Conservation (phyloP, 2,113 vertebrate genomes). For the Cinclus mexicanus region DNA sequence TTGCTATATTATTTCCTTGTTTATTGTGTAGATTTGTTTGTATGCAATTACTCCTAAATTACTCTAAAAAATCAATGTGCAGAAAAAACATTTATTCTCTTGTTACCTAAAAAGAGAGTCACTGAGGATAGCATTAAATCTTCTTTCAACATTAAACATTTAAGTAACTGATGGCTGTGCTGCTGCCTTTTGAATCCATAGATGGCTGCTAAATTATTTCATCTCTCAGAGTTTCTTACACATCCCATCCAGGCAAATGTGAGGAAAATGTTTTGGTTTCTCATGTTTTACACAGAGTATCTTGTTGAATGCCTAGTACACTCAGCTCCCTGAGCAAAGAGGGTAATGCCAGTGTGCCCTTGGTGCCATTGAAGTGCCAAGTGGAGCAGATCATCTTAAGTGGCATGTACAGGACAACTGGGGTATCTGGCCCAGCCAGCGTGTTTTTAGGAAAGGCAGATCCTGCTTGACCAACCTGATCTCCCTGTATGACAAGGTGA, state of each 20-base stretch:
- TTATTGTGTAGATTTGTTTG: not conserved
- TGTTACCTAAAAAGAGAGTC: not conserved
- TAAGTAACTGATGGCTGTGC: not conserved
- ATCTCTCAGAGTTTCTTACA: not conserved
- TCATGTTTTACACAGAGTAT: not conserved
- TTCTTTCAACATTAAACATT: conserved; percentile 6
- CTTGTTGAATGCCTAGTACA: not conserved
- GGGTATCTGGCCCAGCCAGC: not conserved
- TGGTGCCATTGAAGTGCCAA: not conserved
- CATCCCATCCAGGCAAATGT: not conserved
- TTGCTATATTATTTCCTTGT: not conserved
- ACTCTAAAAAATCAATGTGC: not conserved
- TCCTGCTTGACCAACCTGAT: not conserved
- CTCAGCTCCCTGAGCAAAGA: not conserved
- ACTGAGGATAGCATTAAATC: not conserved
- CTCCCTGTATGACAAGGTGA: not conserved
- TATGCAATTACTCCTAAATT: not conserved
- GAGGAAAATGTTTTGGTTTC: not conserved
- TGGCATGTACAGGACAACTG: accelerated
- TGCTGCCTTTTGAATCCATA: not conserved
- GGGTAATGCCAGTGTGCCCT: not conserved
- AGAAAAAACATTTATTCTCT: not conserved
- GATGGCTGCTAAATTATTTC: not conserved
- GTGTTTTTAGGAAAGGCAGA: not conserved
- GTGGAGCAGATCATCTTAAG: not conserved